Evolutionary conservation across 2,797 vertebrate species (phyloP), one percentile per base, ranked within the genome.

Genomic region (Anguilla pacifica): DNA sequence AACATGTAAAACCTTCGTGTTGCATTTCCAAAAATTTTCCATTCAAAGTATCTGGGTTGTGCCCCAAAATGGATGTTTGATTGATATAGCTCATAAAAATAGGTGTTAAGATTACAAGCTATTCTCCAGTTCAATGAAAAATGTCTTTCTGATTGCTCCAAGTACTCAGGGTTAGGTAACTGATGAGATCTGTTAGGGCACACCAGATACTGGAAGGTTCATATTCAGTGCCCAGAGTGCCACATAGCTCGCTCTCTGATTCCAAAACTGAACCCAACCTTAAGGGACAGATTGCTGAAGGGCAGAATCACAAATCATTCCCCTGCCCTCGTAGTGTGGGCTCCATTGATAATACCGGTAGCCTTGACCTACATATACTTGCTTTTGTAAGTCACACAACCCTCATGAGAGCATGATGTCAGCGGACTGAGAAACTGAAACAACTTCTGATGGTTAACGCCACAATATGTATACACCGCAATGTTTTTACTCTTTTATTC

Each of bases 1-100:
- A 81, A 7, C 77, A 19, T 6, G 19, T 46, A 46, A 46, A 79
- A 49, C 2, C 43, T 46, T 7, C 15, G 22, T 49, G 15, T 43
- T 25, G 46, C 77, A 22, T 22, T 81, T 49, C 77, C 31, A 77
- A 77, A 13, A 17, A 81, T 49, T 43, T 81, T 43, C 77, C 19
- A 5, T 39, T 35, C 74, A 39, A 81, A 81, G 46, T 81, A 49
- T 22, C 77, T 81, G 17, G 70, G 28, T 11, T 74, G 70, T 11
- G 7, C 49, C 25, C 10, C 77, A 79, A 89, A 89, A 89, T 87
- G 74, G 83, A 88, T 51, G 72, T 79, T 82, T 88, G 90, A 88
- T 85, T 57, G 28, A 87, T 87, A 88, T 87, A 79, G 86, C 84
- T 81, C 85, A 87, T 87, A 89, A 91, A 91, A 88, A 89, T 87